phyloP scores from a whole-genome alignment of 2,888 invertebrate species.

The Hypomecis atomaria region DNA sequence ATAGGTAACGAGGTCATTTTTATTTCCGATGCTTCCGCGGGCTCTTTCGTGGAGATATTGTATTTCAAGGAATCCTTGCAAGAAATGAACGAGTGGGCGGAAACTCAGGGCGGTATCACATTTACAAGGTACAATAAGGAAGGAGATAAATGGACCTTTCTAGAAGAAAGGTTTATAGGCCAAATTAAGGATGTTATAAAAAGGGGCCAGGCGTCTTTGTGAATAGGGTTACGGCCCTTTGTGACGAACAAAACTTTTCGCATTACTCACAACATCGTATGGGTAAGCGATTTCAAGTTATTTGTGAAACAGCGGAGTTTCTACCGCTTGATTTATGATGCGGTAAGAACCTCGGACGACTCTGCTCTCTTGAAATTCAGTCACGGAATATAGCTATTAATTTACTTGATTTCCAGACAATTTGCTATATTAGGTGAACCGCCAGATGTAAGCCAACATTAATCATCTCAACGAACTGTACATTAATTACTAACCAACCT shows the following conservation, averaged over 20 bases:
- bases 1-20: constrained; percentile 46
- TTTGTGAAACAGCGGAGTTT: constrained; percentile 23
- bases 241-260: constrained; percentile 3
- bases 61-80: constrained; percentile 28
- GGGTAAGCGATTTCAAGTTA: constrained; percentile 7
- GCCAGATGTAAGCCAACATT: constrained; percentile 43
- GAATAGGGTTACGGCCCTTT: constrained; percentile 10
- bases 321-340: constrained; percentile 26
- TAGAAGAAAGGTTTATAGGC: constrained; percentile 30
- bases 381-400: constrained; percentile 50
- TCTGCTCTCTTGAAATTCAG: constrained; percentile 41
- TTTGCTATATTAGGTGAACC: constrained; percentile 37
- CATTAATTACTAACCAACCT: constrained; percentile 35
- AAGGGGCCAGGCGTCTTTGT: constrained; percentile 34
- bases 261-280: background rate
- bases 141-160: constrained; percentile 36
- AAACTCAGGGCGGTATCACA: constrained; percentile 33
- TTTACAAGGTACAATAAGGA: constrained; percentile 36
- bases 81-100: constrained; percentile 32
- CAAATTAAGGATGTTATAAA: constrained; percentile 36
- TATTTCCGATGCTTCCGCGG: constrained; percentile 40
- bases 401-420: constrained; percentile 40
- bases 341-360: constrained; percentile 25
- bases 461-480: constrained; percentile 39
- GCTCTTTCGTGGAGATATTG: constrained; percentile 18